A percentile compares a stretch with the other conserved stretches of the same genome.
phyloP scores from a whole-genome alignment of 2,797 vertebrate species.

The Chelon labrosus region DNA sequence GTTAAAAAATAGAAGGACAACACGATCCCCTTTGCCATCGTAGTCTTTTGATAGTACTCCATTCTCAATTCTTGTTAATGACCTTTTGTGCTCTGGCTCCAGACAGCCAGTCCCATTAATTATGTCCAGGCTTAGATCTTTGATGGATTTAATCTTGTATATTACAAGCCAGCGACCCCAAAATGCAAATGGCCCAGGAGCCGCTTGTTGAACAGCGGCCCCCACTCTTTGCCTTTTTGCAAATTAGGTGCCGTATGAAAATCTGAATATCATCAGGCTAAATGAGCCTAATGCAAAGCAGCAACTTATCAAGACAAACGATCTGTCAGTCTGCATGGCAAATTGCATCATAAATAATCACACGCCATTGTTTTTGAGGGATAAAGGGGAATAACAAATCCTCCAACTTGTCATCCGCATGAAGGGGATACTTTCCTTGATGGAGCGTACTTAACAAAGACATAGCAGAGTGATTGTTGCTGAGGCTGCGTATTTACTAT shows the following conservation, averaged over 20 bases:
- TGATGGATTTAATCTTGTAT: conserved; percentile 90
- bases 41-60: conserved; percentile 67
- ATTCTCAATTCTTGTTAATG: conserved; percentile 62
- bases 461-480: conserved; percentile 60
- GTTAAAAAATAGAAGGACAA: conserved; percentile 63
- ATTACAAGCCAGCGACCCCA: conserved; percentile 82
- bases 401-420: conserved; percentile 76
- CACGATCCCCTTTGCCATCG: conserved; percentile 70
- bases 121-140: conserved; percentile 79
- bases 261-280: conserved; percentile 87
- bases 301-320: conserved; percentile 86
- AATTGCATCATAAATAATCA: conserved; percentile 86
- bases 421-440: conserved; percentile 79
- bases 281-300: conserved; percentile 85
- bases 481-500: conserved; percentile 45
- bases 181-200: conserved; percentile 81
- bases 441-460: conserved; percentile 73
- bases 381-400: conserved; percentile 82
- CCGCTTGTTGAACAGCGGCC: conserved; percentile 64
- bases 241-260: conserved; percentile 85
- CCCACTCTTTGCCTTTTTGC: conserved; percentile 76
- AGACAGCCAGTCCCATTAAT: conserved; percentile 81
- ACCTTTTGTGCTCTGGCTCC: conserved; percentile 72
- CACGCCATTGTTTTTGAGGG: conserved; percentile 79
- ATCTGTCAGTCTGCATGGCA: conserved; percentile 80